Conservation (phyloP, 1,140 invertebrate genomes). For the Aphelenchoides fujianensis region DNA sequence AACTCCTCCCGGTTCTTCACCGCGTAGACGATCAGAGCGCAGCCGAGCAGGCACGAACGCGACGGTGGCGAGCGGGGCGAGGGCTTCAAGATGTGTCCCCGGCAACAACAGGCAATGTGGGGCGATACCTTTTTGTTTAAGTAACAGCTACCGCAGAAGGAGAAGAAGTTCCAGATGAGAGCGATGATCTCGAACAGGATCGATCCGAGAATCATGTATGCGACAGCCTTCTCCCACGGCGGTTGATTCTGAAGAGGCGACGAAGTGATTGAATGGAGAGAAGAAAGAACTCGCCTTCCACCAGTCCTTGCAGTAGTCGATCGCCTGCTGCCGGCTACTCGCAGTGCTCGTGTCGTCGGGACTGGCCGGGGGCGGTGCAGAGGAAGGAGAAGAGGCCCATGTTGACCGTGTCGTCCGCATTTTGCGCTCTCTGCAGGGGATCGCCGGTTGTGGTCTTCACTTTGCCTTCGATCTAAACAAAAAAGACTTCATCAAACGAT, state of each 20-base stretch:
- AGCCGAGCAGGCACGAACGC: conserved; percentile 34
- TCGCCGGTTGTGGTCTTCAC: conserved; percentile 2
- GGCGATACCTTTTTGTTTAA: background rate
- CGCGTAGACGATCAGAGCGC: conserved; percentile 32
- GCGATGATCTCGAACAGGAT: conserved; percentile 35
- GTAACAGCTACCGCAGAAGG: conserved; percentile 20
- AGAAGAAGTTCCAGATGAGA: conserved; percentile 45
- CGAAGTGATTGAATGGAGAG: conserved; percentile 19
- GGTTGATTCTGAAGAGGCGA: conserved; percentile 42
- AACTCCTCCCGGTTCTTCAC: conserved; percentile 26
- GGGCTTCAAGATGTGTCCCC: conserved; percentile 39
- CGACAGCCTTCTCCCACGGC: conserved; percentile 47
- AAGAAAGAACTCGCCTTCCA: conserved; percentile 26
- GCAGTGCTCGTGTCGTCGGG: background rate
- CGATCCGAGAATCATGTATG: conserved; percentile 24
- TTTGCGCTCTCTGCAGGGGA: background rate
- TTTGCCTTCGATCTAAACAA: conserved; percentile 18
- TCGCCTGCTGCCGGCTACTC: background rate
- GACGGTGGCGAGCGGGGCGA: conserved; percentile 32
- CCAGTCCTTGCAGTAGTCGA: conserved; percentile 32
- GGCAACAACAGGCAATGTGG: conserved; percentile 34
- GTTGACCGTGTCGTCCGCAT: conserved; percentile 15
- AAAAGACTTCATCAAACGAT: too few species aligned
- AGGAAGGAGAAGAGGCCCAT: conserved; percentile 34
- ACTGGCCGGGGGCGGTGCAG: conserved; percentile 19